Base-by-base conservation (phyloP, 2,113 vertebrate genomes). In the Cryptotis parvus region DNA sequence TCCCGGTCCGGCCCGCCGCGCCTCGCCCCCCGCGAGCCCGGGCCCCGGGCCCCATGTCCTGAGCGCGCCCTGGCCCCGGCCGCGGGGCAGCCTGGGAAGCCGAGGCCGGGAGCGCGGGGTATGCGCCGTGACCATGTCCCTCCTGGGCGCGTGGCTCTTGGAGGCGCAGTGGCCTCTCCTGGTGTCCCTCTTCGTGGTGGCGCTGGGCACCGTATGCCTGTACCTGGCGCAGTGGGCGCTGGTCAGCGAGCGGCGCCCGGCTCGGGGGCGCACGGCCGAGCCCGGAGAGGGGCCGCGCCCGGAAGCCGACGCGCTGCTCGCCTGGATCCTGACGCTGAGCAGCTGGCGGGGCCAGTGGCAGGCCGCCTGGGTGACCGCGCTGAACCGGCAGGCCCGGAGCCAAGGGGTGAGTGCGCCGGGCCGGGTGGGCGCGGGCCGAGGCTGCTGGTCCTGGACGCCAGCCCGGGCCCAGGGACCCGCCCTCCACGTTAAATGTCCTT, bases 331-430 rank as follows among this genome's bases (percentile, higher is more conserved):
- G 97, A 98, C 98, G 90, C 97, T 98, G 96, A 94, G 74, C 74
- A 98, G 98, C 98, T 99, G 99, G 99, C 97, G 95, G 87, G 97
- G 95, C 86, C 98, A 98, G 93, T 99, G 99, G 99, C 98, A 97
- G 93, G 97, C 95, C 90, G 98, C 98, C 35, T 99, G 99, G 99
- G 97, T 98, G 96, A 94, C 94, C 35, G 98, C 98, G 74, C 96
- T 99, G 70, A 98, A 98, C 87, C 94, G 96, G 0, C 97, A 98
- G 94, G 98, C 98, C 15, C 94, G 76, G 39, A 97, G 95, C 85
- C 94, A 93, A 91, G 97, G 96, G 98, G 99, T 99, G 94, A 98
- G 98, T 98, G 49, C 52, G 5, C 31, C 11, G 43, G 63, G 88
- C 39, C 24, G 4, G 39, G 66, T 20, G 61, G 26, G 45, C 26